These are phyloP conservation scores for Scortum barcoo DNA, from an alignment of 2,113 vertebrate genomes.

Conservation along the genomic window DNA sequence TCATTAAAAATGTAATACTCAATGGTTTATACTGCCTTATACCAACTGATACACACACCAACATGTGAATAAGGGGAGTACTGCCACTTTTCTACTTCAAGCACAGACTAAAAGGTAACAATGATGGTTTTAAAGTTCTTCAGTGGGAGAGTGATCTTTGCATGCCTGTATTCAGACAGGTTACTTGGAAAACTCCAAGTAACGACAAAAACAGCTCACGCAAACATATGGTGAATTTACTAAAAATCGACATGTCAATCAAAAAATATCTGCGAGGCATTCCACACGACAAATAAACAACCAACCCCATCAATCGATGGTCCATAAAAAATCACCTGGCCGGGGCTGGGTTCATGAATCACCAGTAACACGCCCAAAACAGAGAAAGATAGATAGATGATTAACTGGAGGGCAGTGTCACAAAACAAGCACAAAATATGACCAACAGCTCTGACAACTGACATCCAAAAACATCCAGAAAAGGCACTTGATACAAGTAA, in stretches of 20 bases:
- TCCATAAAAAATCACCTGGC: slow-evolving; percentile 2
- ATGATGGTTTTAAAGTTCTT: no score
- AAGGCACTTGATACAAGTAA: neutral
- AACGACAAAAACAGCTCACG: neutral
- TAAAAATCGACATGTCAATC: neutral
- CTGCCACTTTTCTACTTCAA: no score
- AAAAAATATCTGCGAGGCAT: slow-evolving; percentile 3
- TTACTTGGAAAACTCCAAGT: neutral
- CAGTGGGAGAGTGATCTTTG: neutral
- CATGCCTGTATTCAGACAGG: neutral
- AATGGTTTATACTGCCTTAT: no score
- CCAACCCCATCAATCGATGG: neutral
- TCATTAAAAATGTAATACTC: no score
- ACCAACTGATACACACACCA: no score
- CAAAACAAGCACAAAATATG: neutral
- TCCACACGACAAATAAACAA: slow-evolving; percentile 1
- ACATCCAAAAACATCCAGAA: neutral
- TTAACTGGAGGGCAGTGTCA: neutral
- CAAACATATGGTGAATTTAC: neutral
- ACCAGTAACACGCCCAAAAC: neutral
- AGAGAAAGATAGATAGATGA: neutral
- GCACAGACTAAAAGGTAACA: no score
- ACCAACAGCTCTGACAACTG: neutral
- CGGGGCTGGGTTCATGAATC: neutral
- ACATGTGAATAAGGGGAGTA: no score